Conservation (phyloP, 1,140 invertebrate genomes). For the Meloidogyne exigua region DNA sequence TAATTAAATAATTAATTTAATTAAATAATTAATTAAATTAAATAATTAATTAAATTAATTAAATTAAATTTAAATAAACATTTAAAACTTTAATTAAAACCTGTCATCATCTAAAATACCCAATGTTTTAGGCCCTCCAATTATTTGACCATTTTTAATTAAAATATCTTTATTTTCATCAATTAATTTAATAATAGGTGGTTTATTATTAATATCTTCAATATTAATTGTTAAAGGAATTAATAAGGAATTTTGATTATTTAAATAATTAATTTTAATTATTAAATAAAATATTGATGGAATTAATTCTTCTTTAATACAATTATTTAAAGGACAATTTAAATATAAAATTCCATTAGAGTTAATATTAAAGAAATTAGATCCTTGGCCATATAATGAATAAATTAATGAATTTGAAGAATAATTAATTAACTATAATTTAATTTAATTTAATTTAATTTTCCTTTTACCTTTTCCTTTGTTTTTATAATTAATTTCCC, state of each 20-base stretch:
- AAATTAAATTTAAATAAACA: no score
- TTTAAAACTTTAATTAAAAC: background rate
- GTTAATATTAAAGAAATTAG: constrained; percentile 26
- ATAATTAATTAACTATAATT: background rate
- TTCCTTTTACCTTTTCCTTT: no score
- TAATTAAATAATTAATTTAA: constrained; percentile 5
- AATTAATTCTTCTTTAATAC: background rate
- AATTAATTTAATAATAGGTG: background rate
- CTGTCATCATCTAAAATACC: background rate
- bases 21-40: constrained; percentile 9
- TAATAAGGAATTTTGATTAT: background rate
- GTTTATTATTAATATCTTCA: background rate
- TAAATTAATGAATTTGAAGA: background rate
- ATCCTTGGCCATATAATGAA: constrained; percentile 12
- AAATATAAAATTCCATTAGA: constrained; percentile 18
- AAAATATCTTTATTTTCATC: background rate
- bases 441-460: no score
- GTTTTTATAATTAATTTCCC: background rate
- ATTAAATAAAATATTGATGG: background rate
- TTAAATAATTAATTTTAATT: background rate
- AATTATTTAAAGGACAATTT: constrained; percentile 12
- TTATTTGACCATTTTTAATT: background rate
- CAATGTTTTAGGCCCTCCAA: background rate
- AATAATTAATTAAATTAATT: background rate
- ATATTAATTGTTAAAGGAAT: background rate